Base-by-base conservation (phyloP, 2,888 invertebrate genomes). In the Parascotia fuliginaria region DNA sequence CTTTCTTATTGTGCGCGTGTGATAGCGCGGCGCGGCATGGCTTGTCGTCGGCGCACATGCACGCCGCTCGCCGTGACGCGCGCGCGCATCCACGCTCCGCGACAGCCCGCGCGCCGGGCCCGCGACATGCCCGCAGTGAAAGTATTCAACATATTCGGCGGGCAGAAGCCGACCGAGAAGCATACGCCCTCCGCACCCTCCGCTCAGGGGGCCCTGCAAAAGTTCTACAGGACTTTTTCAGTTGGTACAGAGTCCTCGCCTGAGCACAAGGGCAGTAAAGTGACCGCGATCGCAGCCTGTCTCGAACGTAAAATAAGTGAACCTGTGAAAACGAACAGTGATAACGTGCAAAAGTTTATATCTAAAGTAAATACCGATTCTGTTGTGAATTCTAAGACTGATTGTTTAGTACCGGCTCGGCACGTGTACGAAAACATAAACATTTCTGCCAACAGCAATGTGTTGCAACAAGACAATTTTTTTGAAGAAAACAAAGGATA, bases 41-140 rank as follows among this genome's bases (percentile, higher is more conserved):
- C 34, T 57, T 48, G 36, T 45, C 57, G 57, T 58, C 50, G 69
- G 52, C 66, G 66, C 75, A 91, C 84, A 89, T 81, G 90, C 85
- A 78, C 86, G 85, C 80, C 85, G 89, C 80, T 75, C 81, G 83
- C 79, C 87, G 89, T 70, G 71, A 80, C 71, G 89, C 87, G 91
- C 90, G 91, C 90, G 89, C 90, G 89, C 89, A 74, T 87, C 81
- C 66, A 82, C 81, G 79, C 81, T 75, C 70, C 85, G 84, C 86
- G 85, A 85, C 74, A 83, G 84, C 81, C 81, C 78, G 77, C 77
- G 79, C 75, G 81, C 78, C 86, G 89, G 87, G 85, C 79, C 79
- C 89, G 89, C 89, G 90, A 79, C 71, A 92, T 91, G 91, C 92
- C 92, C 91, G 90, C 89, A 89, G 92, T 91, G 90, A 92, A 92